These are phyloP conservation scores for Apodemus speciosus DNA, from an alignment of 2,113 vertebrate species.

Conservation along the genomic window DNA sequence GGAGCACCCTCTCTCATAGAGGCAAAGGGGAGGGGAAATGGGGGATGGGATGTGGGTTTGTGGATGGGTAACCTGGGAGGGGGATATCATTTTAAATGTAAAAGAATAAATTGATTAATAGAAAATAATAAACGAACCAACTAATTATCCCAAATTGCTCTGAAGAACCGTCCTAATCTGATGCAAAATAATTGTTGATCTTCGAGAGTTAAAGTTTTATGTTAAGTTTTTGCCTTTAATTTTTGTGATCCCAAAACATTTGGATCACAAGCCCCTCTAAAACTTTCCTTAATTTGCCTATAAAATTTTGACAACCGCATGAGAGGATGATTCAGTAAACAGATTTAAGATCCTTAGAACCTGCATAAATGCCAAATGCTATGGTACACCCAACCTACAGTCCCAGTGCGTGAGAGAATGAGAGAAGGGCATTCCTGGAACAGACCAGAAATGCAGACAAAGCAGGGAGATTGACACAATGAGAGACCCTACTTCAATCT, in stretches of 20 bases:
- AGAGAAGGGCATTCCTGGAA: background rate
- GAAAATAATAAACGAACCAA: background rate
- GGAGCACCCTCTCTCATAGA: too few relatives aligned
- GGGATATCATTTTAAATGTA: too few relatives aligned
- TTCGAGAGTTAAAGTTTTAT: background rate
- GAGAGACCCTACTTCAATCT: background rate
- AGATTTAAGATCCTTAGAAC: background rate
- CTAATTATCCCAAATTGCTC: background rate
- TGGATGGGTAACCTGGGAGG: too few relatives aligned
- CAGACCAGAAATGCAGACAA: background rate
- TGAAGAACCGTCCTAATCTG: background rate
- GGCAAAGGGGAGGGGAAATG: too few relatives aligned
- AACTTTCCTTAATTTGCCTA: background rate
- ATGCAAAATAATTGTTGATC: constrained; percentile 4
- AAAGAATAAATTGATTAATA: too few relatives aligned
- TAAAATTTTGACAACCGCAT: background rate
- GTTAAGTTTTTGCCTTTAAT: background rate
- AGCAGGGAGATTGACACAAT: background rate
- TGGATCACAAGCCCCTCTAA: background rate
- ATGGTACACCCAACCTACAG: background rate
- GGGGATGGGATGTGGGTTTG: too few relatives aligned
- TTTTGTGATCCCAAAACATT: background rate
- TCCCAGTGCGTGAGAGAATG: background rate
- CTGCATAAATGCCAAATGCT: background rate
- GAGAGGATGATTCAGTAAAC: background rate